A percentile compares a stretch with the other conserved stretches of the same genome.
Conservation (phyloP, 2,113 vertebrate genomes). For the Odontesthes bonariensis region DNA sequence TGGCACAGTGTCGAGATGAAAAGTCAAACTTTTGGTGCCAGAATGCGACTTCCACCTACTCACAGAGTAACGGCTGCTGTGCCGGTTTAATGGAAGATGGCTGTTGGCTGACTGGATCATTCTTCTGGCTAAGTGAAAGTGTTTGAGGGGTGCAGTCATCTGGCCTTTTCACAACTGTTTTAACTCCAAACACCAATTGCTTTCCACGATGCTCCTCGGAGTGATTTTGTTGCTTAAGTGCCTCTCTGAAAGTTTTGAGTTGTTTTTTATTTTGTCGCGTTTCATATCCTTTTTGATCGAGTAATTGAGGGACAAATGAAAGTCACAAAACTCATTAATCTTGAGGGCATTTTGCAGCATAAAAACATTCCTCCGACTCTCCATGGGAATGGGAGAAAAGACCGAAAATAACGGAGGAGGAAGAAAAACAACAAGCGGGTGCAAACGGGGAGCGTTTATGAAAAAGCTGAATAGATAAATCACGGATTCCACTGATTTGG, state of each 20-base stretch:
- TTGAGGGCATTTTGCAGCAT: constrained; percentile 63
- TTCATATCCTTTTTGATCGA: constrained; percentile 62
- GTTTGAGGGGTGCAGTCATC: constrained; percentile 12
- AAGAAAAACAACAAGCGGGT: constrained; percentile 62
- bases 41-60: constrained; percentile 50
- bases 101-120: constrained; percentile 37
- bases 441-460: constrained; percentile 66
- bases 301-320: constrained; percentile 60
- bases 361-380: constrained; percentile 75
- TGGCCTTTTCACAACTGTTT: constrained; percentile 42
- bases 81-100: constrained; percentile 44
- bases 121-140: constrained; percentile 33
- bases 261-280: constrained; percentile 47
- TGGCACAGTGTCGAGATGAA: constrained; percentile 46
- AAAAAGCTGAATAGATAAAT: constrained; percentile 66
- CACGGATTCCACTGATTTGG: constrained; percentile 71
- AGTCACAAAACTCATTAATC: constrained; percentile 74
- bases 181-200: constrained; percentile 44
- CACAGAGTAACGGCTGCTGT: constrained; percentile 39
- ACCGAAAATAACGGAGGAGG: constrained; percentile 48
- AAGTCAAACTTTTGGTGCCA: constrained; percentile 47
- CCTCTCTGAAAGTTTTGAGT: constrained; percentile 47
- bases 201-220: constrained; percentile 31
- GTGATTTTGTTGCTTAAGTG: constrained; percentile 36
- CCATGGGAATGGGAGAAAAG: constrained; percentile 68